These are phyloP conservation scores for Mechanitis mazaeus DNA, from an alignment of 2,888 invertebrate species.

Conservation along the genomic window DNA sequence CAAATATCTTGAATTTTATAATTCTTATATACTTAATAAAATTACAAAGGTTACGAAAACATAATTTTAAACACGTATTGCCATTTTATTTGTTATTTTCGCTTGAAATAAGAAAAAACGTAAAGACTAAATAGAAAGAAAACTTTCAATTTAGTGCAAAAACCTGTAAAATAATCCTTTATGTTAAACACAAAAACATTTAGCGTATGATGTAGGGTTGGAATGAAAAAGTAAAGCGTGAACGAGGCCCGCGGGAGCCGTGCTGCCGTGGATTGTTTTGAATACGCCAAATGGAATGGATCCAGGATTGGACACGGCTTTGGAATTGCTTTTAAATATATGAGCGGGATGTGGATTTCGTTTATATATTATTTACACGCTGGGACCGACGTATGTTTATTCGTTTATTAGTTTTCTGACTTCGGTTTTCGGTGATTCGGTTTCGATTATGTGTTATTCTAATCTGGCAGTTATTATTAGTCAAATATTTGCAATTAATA, in stretches of 20 bases:
- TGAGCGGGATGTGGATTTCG: constrained; percentile 17
- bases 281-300: constrained; percentile 43
- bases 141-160: background rate
- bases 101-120: too few species aligned
- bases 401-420: background rate
- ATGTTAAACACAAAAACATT: constrained; percentile 7
- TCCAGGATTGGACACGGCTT: constrained; percentile 34
- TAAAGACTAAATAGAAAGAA: too few species aligned
- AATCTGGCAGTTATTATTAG: too few species aligned
- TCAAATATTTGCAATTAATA: too few species aligned
- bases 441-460: too few species aligned
- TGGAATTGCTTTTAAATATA: constrained; percentile 38
- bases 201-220: constrained; percentile 4
- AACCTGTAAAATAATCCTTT: constrained; percentile 6
- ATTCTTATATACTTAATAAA: too few species aligned
- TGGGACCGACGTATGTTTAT: background rate
- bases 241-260: constrained; percentile 68
- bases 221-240: constrained; percentile 55
- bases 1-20: too few species aligned
- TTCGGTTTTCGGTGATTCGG: background rate
- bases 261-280: constrained; percentile 68
- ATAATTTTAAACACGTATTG: too few species aligned
- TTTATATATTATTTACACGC: background rate
- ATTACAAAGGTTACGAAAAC: too few species aligned
- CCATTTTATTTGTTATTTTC: too few species aligned